Percentiles rank a stretch among this genome's conserved stretches.
Evolutionary conservation across 2,113 vertebrate genomes (phyloP).

Genomic region (Mesembrinibis cayennensis): DNA sequence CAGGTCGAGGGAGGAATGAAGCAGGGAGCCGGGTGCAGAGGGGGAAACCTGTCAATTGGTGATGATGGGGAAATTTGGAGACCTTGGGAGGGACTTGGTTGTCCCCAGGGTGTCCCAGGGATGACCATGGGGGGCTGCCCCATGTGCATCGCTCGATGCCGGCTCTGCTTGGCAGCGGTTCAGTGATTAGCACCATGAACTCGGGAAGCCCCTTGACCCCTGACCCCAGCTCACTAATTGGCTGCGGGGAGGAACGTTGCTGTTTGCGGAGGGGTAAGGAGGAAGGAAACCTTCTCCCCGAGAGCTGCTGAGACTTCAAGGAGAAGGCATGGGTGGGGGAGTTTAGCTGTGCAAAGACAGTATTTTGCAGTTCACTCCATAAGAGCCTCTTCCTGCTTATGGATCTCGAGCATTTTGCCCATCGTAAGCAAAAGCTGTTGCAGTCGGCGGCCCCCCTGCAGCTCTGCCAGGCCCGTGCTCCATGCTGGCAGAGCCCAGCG

Average conservation of each 20-base stretch:
- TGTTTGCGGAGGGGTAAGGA: not conserved
- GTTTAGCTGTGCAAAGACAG: not conserved
- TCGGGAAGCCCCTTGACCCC: constrained; percentile 36
- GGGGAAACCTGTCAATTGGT: fast-evolving
- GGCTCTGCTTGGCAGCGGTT: fast-evolving
- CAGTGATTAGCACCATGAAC: not conserved
- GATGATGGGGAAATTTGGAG: not conserved
- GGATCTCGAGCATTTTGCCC: not conserved
- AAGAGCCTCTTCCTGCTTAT: constrained; percentile 20
- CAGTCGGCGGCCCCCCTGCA: fast-evolving
- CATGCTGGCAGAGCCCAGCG: fast-evolving
- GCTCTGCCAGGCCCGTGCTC: not conserved
- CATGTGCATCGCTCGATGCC: fast-evolving
- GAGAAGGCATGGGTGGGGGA: not conserved
- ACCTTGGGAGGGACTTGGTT: fast-evolving
- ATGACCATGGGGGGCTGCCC: fast-evolving
- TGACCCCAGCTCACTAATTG: not conserved
- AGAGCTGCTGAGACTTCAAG: not conserved
- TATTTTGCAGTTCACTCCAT: constrained; percentile 4
- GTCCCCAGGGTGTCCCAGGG: not conserved
- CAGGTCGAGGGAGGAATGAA: not conserved
- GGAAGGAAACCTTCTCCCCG: not conserved
- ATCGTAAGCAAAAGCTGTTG: not conserved
- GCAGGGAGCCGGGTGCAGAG: not conserved
- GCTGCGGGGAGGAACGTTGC: not conserved